Conservation (phyloP, 2,888 invertebrate species). For the Dermolepida albohirtum region DNA sequence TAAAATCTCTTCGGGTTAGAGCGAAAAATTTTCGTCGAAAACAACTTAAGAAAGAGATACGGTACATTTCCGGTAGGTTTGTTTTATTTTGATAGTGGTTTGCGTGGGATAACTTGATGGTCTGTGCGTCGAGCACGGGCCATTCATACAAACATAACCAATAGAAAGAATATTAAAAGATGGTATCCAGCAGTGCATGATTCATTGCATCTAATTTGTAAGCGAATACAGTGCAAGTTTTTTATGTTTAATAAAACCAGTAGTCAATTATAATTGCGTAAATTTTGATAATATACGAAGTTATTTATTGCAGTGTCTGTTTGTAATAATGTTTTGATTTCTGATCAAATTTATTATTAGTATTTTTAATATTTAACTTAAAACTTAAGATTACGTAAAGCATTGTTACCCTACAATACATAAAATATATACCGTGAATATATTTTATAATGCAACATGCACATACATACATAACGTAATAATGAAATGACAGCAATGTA, state of each 20-base stretch:
- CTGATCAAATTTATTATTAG: no score
- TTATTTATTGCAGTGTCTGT: background rate
- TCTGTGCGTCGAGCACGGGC: constrained; percentile 58
- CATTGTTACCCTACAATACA: no score
- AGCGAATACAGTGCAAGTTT: constrained; percentile 40
- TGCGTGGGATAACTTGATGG: constrained; percentile 58
- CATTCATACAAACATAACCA: constrained; percentile 48
- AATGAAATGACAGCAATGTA: no score
- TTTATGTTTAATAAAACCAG: constrained; percentile 39
- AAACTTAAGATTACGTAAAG: no score
- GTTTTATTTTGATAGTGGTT: constrained; percentile 56
- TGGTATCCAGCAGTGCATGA: constrained; percentile 52
- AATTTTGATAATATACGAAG: constrained; percentile 33
- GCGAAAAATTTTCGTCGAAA: constrained; percentile 45
- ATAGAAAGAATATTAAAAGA: constrained; percentile 49
- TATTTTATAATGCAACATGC: no score
- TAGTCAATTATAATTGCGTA: constrained; percentile 42
- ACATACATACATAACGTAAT: no score
- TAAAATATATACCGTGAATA: no score
- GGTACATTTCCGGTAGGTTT: constrained; percentile 59
- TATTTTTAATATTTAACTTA: no score
- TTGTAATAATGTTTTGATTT: no score
- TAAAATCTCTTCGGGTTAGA: constrained; percentile 40
- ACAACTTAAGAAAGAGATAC: constrained; percentile 39
- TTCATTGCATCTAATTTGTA: constrained; percentile 54